A percentile compares a stretch with the other conserved stretches of the same genome.
Conservation (phyloP, 2,888 invertebrate species). For the Harmothoe impar region DNA sequence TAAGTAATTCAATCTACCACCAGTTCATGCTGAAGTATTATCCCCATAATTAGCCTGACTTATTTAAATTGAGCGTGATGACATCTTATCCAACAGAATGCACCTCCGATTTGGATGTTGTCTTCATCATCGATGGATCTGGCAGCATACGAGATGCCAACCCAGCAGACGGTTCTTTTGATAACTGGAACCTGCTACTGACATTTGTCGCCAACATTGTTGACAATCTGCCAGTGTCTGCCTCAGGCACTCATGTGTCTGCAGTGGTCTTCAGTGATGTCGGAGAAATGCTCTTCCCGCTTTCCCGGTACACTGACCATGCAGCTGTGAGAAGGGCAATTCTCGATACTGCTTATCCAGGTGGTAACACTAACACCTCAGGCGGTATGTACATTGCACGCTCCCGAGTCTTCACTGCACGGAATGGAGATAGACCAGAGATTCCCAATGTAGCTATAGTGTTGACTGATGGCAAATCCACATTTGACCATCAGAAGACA, state of each 20-base stretch:
- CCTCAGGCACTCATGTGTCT: background rate
- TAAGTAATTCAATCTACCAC: no score
- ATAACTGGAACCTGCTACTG: slow-evolving; percentile 39
- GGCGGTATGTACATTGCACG: slow-evolving; percentile 22
- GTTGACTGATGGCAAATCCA: slow-evolving; percentile 64
- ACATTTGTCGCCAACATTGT: background rate
- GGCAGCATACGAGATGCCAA: slow-evolving; percentile 44
- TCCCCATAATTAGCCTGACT: no score
- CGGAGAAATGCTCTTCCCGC: slow-evolving; percentile 9
- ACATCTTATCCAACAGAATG: slow-evolving; percentile 25
- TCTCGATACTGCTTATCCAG: background rate
- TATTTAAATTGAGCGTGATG: background rate
- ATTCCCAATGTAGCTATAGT: slow-evolving; percentile 59
- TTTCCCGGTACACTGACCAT: slow-evolving; percentile 2
- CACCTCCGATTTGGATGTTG: slow-evolving; percentile 42
- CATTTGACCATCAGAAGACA: slow-evolving; percentile 46
- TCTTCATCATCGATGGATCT: slow-evolving; percentile 58
- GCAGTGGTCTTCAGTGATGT: slow-evolving; percentile 32
- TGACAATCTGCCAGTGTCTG: background rate
- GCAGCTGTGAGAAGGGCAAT: background rate
- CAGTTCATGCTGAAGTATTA: no score
- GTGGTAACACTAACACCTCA: slow-evolving; percentile 36
- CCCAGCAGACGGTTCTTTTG: slow-evolving; percentile 31
- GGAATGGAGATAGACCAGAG: slow-evolving; percentile 58
- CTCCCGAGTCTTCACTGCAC: slow-evolving; percentile 1